These are phyloP conservation scores for Choristoneura fumiferana DNA, from an alignment of 1,140 invertebrate genomes.

Conservation along the genomic window DNA sequence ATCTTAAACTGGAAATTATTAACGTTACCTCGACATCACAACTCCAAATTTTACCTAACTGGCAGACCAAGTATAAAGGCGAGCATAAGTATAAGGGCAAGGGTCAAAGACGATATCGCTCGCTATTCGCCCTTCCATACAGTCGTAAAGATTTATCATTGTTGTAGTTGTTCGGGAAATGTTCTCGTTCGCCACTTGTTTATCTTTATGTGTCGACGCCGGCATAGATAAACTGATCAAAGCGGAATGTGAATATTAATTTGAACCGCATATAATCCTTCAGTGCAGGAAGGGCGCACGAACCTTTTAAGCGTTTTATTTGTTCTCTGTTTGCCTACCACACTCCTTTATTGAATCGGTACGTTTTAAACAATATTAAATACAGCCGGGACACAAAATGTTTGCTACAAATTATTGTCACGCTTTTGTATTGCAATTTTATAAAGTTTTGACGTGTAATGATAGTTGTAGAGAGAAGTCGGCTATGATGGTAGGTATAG, in stretches of 20 bases:
- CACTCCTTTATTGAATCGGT: neutral
- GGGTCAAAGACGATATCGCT: neutral
- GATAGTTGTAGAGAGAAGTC: neutral
- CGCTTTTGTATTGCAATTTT: constrained; percentile 22
- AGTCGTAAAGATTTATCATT: neutral
- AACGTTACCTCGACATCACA: neutral
- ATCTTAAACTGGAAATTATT: neutral
- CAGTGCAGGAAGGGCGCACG: neutral
- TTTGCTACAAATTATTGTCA: constrained; percentile 37
- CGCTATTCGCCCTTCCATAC: neutral
- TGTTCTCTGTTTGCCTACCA: constrained; percentile 3
- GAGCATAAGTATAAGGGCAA: neutral
- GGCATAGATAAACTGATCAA: neutral
- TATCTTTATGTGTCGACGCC: constrained; percentile 10
- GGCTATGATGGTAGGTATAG: neutral
- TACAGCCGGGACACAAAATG: constrained; percentile 7
- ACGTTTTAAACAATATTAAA: constrained; percentile 9
- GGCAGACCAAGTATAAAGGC: neutral
- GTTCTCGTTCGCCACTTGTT: neutral
- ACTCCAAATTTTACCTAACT: neutral
- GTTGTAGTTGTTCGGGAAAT: neutral
- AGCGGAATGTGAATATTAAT: constrained; percentile 12
- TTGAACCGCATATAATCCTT: neutral
- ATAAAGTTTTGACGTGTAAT: constrained; percentile 9
- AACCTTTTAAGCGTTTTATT: constrained; percentile 8